Percentiles rank a stretch among this genome's conserved stretches.
phyloP scores from a whole-genome alignment of 2,113 vertebrate species.

The Glareola pratincola region DNA sequence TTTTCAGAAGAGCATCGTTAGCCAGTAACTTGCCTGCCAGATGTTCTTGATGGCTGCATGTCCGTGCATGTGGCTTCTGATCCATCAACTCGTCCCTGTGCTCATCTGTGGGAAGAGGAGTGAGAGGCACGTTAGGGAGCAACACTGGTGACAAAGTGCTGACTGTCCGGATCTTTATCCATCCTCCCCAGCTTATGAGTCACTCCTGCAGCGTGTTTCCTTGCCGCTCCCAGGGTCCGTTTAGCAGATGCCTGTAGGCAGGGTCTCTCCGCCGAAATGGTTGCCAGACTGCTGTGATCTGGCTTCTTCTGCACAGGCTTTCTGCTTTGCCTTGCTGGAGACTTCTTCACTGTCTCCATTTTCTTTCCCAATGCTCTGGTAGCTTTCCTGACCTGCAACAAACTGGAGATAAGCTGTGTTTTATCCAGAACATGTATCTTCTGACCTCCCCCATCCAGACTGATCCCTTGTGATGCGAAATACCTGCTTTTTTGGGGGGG shows the following conservation, averaged over 20 bases:
- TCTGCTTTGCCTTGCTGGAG: no score
- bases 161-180: background rate
- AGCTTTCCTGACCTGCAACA: background rate
- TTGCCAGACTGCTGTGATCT: background rate
- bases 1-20: background rate
- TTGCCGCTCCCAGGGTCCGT: background rate
- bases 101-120: background rate
- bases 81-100: background rate
- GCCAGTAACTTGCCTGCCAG: fast-evolving
- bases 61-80: background rate
- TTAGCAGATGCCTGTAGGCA: background rate
- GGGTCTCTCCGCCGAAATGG: fast-evolving
- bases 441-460: fast-evolving
- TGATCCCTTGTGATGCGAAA: background rate
- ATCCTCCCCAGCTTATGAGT: fast-evolving
- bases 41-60: background rate
- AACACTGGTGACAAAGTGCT: background rate
- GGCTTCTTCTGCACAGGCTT: background rate
- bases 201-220: background rate
- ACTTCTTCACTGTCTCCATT: fast-evolving
- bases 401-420: background rate
- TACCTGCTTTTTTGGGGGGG: background rate
- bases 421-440: fast-evolving
- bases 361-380: background rate
- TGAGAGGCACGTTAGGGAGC: background rate